Evolutionary conservation across 2,797 vertebrate genomes (phyloP), one percentile per base, ranked within the genome.

Genomic region (Brachyrhaphis roseni): DNA sequence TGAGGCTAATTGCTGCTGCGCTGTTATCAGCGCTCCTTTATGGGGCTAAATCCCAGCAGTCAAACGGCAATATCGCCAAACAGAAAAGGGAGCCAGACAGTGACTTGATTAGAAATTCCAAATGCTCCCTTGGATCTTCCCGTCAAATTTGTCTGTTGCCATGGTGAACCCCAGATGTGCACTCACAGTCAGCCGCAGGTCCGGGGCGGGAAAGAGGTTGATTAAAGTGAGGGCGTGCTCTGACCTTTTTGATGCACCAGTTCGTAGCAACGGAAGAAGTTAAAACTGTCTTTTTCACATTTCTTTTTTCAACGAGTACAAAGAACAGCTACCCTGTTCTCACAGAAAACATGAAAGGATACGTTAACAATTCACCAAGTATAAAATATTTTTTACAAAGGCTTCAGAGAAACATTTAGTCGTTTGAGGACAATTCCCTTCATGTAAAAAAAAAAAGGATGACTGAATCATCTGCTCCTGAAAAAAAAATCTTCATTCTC

Each of bases 61-160:
- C 84, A 85, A 90, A 88, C 84, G 36, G 85, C 85, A 89, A 84
- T 83, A 91, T 87, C 51, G 5, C 80, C 86, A 85, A 86, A 90
- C 82, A 84, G 79, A 88, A 68, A 81, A 80, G 53, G 41, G 80
- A 91, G 77, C 74, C 89, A 90, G 87, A 86, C 91, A 90, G 87
- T 51, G 84, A 87, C 86, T 90, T 91, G 87, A 94, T 95, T 92
- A 91, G 79, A 91, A 90, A 90, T 93, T 91, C 86, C 83, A 86
- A 93, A 86, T 79, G 85, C 88, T 86, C 88, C 88, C 90, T 92
- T 84, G 83, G 87, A 93, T 89, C 78, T 90, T 90, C 82, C 93
- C 92, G 83, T 94, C 93, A 92, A 88, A 84, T 62, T 49, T 4
- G 82, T 89, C 86, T 87, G 91, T 92, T 92, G 77, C 89, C 83